These are phyloP conservation scores for Mustelus asterias DNA, from an alignment of 2,113 vertebrate species.

Conservation along the genomic window DNA sequence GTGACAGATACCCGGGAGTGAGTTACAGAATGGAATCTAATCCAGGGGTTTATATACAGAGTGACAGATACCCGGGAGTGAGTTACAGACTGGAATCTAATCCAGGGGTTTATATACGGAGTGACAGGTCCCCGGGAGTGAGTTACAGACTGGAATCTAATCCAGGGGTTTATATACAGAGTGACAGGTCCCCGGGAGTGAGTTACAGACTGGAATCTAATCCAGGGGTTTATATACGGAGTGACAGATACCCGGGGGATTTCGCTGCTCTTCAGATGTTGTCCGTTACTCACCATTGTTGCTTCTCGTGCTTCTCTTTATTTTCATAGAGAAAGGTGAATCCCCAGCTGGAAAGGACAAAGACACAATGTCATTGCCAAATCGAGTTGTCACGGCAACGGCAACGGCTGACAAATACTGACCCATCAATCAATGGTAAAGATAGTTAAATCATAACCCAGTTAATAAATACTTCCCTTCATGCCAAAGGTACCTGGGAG, in stretches of 20 bases:
- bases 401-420: neutral
- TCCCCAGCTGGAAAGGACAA: slow-evolving; percentile 68
- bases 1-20: too few species aligned
- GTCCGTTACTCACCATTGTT: slow-evolving; percentile 74
- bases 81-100: too few species aligned
- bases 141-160: neutral
- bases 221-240: neutral
- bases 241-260: neutral
- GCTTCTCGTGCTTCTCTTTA: slow-evolving; percentile 76
- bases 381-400: neutral
- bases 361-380: neutral
- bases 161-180: neutral
- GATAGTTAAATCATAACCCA: neutral
- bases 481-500: neutral
- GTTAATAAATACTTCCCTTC: neutral
- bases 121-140: neutral
- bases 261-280: neutral
- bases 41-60: too few species aligned
- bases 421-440: neutral
- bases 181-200: neutral
- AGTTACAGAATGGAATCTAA: too few species aligned
- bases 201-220: neutral
- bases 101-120: too few species aligned
- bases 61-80: too few species aligned
- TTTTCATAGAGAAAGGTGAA: slow-evolving; percentile 77